Evolutionary conservation across 2,888 invertebrate genomes (phyloP), one percentile per base, ranked within the genome.

Genomic region (Parascotia fuliginaria): DNA sequence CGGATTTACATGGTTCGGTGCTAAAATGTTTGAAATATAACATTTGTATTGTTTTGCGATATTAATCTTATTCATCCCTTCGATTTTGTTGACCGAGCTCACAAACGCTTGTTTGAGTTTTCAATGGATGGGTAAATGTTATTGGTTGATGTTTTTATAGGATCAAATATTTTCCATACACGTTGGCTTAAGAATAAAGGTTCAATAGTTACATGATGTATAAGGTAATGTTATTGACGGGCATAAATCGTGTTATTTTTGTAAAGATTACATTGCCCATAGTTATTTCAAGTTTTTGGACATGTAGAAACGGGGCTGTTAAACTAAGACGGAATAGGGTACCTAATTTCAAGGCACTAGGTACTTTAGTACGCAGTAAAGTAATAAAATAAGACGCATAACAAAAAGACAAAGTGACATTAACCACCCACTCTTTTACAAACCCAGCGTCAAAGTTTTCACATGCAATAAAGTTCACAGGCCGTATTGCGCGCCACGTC

Each of bases 1-100:
- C 33, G 54, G 45, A 57, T 68, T 60, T 41, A 16, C 34, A 65
- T 60, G 51, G 49, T 51, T 36, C 34, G 36, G 19, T 27, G 37
- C 32, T 44, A 5, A 29, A 39, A 34, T 19, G 36, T 45, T 51
- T 29, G 11, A 31, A 29, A 22, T 63, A 29, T 31, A 42, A 51
- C 53, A 50, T 24, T 14, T n/a, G 9, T 14, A 27, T 40, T 54
- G 33, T 53, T 33, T 3, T 0, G 9, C 27, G 3, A 37, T 27
- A 31, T 51, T 36, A 29, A 39, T 53, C 24, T 5, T 32, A 31
- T 39, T 44, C 37, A 45, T 39, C 39, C 27, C n/a, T 39, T 37
- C 31, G 36, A 34, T 37, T 36, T 31, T 51, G 44, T 55, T 54
- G 13, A 58, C 36, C 38, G 37, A 11, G 27, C 13, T 27, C 24